These are phyloP conservation scores for Hypsibius dujardini DNA, from an alignment of 1,140 invertebrate genomes.

Conservation along the genomic window DNA sequence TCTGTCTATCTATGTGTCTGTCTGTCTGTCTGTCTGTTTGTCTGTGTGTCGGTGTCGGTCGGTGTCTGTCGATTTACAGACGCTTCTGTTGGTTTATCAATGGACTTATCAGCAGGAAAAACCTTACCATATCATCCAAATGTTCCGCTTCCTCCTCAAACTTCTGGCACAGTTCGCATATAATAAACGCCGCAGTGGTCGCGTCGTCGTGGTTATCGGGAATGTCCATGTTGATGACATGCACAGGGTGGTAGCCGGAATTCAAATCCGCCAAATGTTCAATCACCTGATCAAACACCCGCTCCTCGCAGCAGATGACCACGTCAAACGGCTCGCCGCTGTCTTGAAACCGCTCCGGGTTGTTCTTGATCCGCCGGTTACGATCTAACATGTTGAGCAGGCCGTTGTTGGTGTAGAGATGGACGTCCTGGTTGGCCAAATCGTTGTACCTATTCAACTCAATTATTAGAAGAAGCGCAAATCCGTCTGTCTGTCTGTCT, in stretches of 20 bases:
- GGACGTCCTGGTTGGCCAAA: constrained; percentile 46
- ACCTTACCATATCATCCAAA: background rate
- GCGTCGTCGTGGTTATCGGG: constrained; percentile 99
- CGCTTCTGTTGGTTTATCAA: too few relatives aligned
- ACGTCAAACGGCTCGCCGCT: constrained; percentile 83
- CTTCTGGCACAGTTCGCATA: constrained; percentile 55
- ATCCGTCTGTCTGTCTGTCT: too few relatives aligned
- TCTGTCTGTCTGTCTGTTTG: too few relatives aligned
- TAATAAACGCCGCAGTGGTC: constrained; percentile 95
- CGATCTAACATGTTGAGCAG: constrained; percentile 94
- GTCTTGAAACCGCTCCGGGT: constrained; percentile 83
- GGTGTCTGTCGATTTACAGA: too few relatives aligned
- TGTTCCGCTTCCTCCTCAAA: constrained; percentile 15
- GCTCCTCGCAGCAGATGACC: constrained; percentile 89
- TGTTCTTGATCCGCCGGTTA: constrained; percentile 81
- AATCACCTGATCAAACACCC: constrained; percentile 85
- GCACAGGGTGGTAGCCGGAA: constrained; percentile 44
- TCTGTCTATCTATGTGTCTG: too few relatives aligned
- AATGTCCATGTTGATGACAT: constrained; percentile 97
- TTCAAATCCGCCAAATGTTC: constrained; percentile 32
- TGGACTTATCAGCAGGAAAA: background rate
- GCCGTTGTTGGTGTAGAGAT: constrained; percentile 87
- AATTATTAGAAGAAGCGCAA: too few relatives aligned
- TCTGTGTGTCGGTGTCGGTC: too few relatives aligned
- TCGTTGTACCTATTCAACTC: constrained; percentile 52